Base-by-base conservation (phyloP, 2,797 vertebrate genomes). In the Holocentrus rufus region DNA sequence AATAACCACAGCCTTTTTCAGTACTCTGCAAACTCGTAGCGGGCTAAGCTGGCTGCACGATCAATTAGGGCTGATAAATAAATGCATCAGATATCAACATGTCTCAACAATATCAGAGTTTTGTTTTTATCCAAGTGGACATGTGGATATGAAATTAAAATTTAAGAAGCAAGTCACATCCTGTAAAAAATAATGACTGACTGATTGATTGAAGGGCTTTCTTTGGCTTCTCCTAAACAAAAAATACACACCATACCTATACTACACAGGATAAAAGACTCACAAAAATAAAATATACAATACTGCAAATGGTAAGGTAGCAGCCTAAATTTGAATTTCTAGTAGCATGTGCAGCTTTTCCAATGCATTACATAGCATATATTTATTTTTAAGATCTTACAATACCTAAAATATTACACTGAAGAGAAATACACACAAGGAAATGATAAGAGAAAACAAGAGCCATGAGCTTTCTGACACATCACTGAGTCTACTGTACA, bases 31-130 rank as follows among this genome's bases (percentile, higher is more conserved):
- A 74, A 77, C 62, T 72, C 49, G 54, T 74, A 79, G 34, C 70
- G 73, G 54, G 25, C 17, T 18, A 78, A 68, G 73, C 77, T 9
- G 20, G 27, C 59, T 60, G 56, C 56, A 69, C 80, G 70, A 85
- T 78, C 71, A 82, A 87, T 85, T 69, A 81, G 59, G 3, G 11
- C 56, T 30, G n/a, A n/a, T n/a, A n/a, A 77, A 80, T 86, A 81
- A 83, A 83, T 81, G 42, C 56, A 25, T 65, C 39, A 62, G 61
- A 76, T 44, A 72, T 85, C 79, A 80, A 65, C 53, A 63, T 61
- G 75, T 67, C 60, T 44, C 20, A 39, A 59, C 46, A 53, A 83
- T 30, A 66, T 36, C 8, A 52, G 25, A 56, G 50, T 17, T 20
- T 30, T 14, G 59, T 0, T 42, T 22, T 56, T 4, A 65, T 22